These are phyloP conservation scores for Danio kyathit DNA, from an alignment of 2,797 vertebrate genomes.

Conservation along the genomic window DNA sequence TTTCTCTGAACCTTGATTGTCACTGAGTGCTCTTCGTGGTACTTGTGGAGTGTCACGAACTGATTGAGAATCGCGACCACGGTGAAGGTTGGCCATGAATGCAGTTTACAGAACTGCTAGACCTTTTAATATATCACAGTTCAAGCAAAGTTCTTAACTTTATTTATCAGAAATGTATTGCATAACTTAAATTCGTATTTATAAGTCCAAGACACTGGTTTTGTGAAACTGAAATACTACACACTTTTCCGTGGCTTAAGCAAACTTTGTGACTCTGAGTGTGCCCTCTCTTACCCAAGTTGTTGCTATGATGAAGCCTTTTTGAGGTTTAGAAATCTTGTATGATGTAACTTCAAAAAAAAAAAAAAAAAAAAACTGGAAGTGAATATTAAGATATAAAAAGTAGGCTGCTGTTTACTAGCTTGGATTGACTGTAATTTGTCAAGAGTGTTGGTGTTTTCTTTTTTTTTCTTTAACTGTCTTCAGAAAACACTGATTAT, in stretches of 20 bases:
- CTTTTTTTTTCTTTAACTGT: background rate
- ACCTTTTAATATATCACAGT: background rate
- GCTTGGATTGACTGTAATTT: slow-evolving; percentile 53
- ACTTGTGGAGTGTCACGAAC: slow-evolving; percentile 10
- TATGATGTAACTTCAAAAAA: slow-evolving; percentile 54
- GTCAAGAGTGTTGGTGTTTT: slow-evolving; percentile 53
- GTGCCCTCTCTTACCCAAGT: slow-evolving; percentile 30
- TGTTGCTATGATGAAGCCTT: slow-evolving; percentile 51
- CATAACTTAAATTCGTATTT: slow-evolving; percentile 65
- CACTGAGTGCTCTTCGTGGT: slow-evolving; percentile 21
- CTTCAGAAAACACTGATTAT: slow-evolving; percentile 25
- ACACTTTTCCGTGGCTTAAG: slow-evolving; percentile 43
- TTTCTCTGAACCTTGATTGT: slow-evolving; percentile 3
- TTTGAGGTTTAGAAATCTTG: slow-evolving; percentile 37
- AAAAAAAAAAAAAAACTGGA: slow-evolving; percentile 66
- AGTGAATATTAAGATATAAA: slow-evolving; percentile 56
- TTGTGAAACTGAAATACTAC: slow-evolving; percentile 31
- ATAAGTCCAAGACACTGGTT: slow-evolving; percentile 69
- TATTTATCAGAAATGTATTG: slow-evolving; percentile 55
- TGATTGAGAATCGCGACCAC: slow-evolving; percentile 33
- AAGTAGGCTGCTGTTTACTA: slow-evolving; percentile 62
- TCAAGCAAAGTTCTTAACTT: slow-evolving; percentile 44
- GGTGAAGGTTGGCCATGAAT: slow-evolving; percentile 28
- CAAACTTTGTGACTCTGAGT: slow-evolving; percentile 57
- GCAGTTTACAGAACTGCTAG: slow-evolving; percentile 43